A percentile compares a stretch with the other conserved stretches of the same genome.
Evolutionary conservation across 2,888 invertebrate species (phyloP).

Genomic region (Trichacis sp.): DNA sequence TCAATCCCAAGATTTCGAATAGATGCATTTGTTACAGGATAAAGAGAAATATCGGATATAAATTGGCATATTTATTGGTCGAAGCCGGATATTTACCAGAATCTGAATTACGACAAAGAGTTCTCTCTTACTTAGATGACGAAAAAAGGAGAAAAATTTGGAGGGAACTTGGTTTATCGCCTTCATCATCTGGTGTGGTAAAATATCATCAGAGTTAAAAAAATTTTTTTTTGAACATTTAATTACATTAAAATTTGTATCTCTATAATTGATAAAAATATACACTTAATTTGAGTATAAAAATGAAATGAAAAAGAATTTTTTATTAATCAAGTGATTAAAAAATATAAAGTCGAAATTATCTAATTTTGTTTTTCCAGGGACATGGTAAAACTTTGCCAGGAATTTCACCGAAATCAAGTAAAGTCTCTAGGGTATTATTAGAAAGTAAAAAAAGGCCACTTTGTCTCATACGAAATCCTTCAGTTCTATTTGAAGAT

Average conservation of each 20-base stretch:
- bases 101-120: not conserved
- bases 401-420: not conserved
- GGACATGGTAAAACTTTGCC: not conserved
- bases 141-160: not conserved
- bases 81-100: constrained; percentile 1
- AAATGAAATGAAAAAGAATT: not conserved
- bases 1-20: no score
- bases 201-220: no score
- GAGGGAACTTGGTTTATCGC: constrained; percentile 1
- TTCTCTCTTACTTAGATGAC: not conserved
- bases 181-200: constrained; percentile 4
- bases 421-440: not conserved
- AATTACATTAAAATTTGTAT: no score
- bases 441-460: not conserved
- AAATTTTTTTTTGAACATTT: no score
- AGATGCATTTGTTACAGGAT: not conserved
- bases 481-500: not conserved
- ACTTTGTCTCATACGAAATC: not conserved
- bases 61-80: constrained; percentile 1
- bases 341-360: no score
- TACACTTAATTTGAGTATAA: no score
- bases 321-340: no score
- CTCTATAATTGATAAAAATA: no score
- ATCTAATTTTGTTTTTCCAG: not conserved
- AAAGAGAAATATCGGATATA: not conserved